Evolutionary conservation across 1,140 invertebrate species (phyloP).

Genomic region (Caenorhabditis tropicalis): DNA sequence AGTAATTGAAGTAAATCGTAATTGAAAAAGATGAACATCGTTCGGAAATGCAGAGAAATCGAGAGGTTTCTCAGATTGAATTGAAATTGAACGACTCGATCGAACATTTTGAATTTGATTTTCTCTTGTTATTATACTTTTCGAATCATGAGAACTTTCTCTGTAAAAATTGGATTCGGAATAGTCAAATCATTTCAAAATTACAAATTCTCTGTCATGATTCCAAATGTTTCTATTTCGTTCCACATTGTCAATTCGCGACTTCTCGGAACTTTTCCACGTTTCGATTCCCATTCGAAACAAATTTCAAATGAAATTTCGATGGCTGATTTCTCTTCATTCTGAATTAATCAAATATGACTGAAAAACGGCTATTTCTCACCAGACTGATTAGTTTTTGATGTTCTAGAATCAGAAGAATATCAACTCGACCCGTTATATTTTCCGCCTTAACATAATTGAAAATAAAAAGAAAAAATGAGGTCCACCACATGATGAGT

Average conservation of each 20-base stretch:
- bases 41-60: neutral
- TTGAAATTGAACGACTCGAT: neutral
- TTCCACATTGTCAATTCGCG: neutral
- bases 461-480: neutral
- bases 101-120: slow-evolving; percentile 14
- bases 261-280: neutral
- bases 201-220: neutral
- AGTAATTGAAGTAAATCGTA: neutral
- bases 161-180: neutral
- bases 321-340: slow-evolving; percentile 13
- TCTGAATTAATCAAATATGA: too few relatives aligned
- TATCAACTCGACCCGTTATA: neutral
- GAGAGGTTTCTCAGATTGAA: neutral
- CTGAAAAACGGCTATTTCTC: too few relatives aligned
- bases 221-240: slow-evolving; percentile 7
- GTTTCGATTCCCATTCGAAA: neutral
- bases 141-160: neutral
- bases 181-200: neutral
- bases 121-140: neutral
- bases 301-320: slow-evolving; percentile 7
- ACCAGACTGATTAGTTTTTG: neutral
- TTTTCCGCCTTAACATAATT: neutral
- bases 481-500: neutral
- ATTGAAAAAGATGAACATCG: slow-evolving; percentile 11
- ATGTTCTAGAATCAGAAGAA: neutral